Percentiles rank a stretch among this genome's conserved stretches.
Evolutionary conservation across 2,797 vertebrate genomes (phyloP).

Genomic region (Nyctalus aviator): DNA sequence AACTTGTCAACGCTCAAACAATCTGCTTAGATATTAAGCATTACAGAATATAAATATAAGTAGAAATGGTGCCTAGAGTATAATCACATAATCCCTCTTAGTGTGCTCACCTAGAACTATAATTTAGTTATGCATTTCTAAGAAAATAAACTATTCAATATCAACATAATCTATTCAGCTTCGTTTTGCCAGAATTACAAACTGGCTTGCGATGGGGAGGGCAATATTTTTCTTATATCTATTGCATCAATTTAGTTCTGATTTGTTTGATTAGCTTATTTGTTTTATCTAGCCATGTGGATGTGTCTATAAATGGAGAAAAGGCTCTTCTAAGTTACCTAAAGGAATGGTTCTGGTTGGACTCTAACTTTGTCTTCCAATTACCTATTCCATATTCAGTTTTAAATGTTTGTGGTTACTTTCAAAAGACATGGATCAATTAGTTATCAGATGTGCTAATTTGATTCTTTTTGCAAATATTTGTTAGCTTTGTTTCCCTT

Average conservation of each 20-base stretch:
- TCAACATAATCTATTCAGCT: not conserved
- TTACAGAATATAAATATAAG: conserved; percentile 58
- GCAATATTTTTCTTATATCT: not conserved
- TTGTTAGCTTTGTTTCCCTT: conserved; percentile 7
- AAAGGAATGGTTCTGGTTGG: not conserved
- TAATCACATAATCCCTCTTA: conserved; percentile 57
- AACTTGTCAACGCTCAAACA: conserved; percentile 70
- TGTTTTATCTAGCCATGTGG: not conserved
- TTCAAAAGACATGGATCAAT: not conserved
- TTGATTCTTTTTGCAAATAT: conserved; percentile 19
- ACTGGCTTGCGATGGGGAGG: not conserved
- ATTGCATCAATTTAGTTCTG: conserved; percentile 27
- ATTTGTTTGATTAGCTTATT: not conserved
- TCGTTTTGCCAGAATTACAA: conserved; percentile 41
- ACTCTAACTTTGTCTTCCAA: conserved; percentile 1
- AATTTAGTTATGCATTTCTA: conserved; percentile 40
- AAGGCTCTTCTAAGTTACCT: not conserved
- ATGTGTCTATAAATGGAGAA: conserved; percentile 22
- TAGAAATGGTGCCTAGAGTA: not conserved
- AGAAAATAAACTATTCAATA: conserved; percentile 13
- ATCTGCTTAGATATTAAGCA: conserved; percentile 48
- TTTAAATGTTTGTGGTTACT: not conserved
- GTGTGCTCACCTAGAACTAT: conserved; percentile 7
- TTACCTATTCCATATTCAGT: not conserved
- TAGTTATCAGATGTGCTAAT: not conserved